phyloP scores from a whole-genome alignment of 2,888 invertebrate species.

The Cheilosia scutellata region DNA sequence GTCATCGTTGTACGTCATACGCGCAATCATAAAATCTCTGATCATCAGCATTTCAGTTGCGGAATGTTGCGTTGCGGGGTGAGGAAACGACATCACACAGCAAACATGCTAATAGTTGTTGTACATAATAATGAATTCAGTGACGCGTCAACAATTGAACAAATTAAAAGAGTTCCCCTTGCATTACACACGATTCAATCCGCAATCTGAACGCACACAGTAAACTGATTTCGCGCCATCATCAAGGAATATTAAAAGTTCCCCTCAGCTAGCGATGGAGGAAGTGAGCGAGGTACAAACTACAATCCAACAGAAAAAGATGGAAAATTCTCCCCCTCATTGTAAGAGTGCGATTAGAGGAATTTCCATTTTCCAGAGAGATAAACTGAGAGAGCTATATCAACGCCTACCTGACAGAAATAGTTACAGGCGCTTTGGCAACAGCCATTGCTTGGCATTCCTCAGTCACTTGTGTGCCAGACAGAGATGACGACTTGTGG shows the following conservation, averaged over 20 bases:
- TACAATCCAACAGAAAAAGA: slow-evolving; percentile 11
- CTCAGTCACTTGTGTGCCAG: slow-evolving; percentile 2
- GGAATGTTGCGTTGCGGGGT: background rate
- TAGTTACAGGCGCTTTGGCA: slow-evolving; percentile 8
- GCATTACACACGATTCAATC: slow-evolving; percentile 13
- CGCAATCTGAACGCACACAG: slow-evolving; percentile 10
- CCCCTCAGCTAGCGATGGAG: background rate
- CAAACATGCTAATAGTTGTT: slow-evolving; percentile 64
- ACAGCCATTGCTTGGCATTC: slow-evolving; percentile 66
- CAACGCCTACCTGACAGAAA: slow-evolving; percentile 20
- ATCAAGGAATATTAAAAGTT: slow-evolving; percentile 24
- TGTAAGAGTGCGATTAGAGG: background rate
- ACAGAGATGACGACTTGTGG: slow-evolving; percentile 7
- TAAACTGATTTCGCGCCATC: slow-evolving; percentile 46
- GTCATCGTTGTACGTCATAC: background rate
- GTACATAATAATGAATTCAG: slow-evolving; percentile 53
- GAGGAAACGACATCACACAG: slow-evolving; percentile 6
- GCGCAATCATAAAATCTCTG: background rate
- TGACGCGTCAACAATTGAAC: slow-evolving; percentile 70
- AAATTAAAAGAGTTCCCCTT: slow-evolving; percentile 50
- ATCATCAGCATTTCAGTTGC: background rate
- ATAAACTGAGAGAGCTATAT: slow-evolving; percentile 15
- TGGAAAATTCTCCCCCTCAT: background rate
- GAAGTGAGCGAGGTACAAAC: background rate
- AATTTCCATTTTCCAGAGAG: background rate